These are phyloP conservation scores for Chaetodon auriga DNA, from an alignment of 2,113 vertebrate species.

Conservation along the genomic window DNA sequence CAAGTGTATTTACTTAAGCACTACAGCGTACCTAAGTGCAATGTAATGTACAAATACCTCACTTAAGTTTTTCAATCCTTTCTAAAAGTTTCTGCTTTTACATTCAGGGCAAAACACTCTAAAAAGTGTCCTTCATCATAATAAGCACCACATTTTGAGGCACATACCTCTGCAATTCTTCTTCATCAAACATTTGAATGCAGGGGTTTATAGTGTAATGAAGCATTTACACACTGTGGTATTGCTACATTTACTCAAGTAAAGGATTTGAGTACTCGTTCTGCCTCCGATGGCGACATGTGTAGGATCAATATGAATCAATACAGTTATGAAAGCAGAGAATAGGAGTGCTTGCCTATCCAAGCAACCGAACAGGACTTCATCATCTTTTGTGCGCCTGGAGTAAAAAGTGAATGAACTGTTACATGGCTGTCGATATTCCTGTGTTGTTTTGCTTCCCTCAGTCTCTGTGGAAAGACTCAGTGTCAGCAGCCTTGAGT, in stretches of 20 bases:
- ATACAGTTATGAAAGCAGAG: constrained; percentile 12
- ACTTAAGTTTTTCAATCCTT: neutral
- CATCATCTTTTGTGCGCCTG: constrained; percentile 11
- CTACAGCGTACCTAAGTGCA: neutral
- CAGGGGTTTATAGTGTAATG: neutral
- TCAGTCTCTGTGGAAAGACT: constrained; percentile 22
- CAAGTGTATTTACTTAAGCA: neutral
- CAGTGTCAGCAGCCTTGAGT: constrained; percentile 45
- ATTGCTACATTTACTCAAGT: neutral
- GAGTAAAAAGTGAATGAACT: constrained; percentile 34
- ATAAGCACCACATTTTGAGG: neutral
- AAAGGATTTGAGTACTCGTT: neutral
- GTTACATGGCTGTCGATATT: constrained; percentile 35
- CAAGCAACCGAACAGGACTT: constrained; percentile 28
- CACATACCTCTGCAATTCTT: neutral
- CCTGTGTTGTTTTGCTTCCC: constrained; percentile 9
- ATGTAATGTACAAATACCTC: neutral
- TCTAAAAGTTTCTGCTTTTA: neutral
- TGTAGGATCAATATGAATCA: constrained; percentile 11
- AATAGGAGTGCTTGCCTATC: neutral
- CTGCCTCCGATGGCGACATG: constrained; percentile 1
- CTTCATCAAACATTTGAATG: neutral
- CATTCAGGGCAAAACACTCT: neutral
- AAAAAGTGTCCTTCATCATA: neutral
- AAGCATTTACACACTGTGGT: neutral